Evolutionary conservation across 2,113 vertebrate genomes (phyloP), one percentile per base, ranked within the genome.

Genomic region (Oceanites oceanicus): DNA sequence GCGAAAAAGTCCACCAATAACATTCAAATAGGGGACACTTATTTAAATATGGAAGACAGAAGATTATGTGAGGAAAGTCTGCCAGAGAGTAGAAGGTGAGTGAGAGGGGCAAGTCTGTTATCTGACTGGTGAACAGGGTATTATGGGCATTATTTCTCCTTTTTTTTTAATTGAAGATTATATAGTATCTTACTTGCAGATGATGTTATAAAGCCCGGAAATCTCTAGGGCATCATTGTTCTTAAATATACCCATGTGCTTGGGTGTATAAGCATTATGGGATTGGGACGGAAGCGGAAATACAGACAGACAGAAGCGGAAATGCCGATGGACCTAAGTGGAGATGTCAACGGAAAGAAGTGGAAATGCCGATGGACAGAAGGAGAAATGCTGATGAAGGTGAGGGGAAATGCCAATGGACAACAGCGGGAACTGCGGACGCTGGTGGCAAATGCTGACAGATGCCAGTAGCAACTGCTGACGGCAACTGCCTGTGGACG

Each of bases 91-190:
- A 82, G 23, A 42, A 11, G 5, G 21, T 50, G 20, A 71, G 13
- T 62, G n/a, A 42, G 68, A 86, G 30, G 4, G 5, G 3, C 0
- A 0, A 73, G 15, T 70, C 17, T 66, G 0, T 73, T 36, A 23
- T 19, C 27, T 53, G 30, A 11, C 1, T 38, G 16, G 25, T 71
- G 22, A 86, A 50, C 5, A 36, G 17, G 10, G 5, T 26, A 25
- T 18, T 47, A 34, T 7, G 21, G 0, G 26, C 8, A 27, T 34
- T 80, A 9, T 49, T 47, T 44, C 6, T 42, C 34, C 4, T 42
- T 34, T 79, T 72, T 72, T 62, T 55, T 53, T 12, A 10, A 10
- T 42, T 50, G 34, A 38, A 29, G 22, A 12, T 21, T 2, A 19
- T 44, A 9, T 2, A 4, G 15, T 50, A 27, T 36, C 68, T 86